Evolutionary conservation across 2,888 invertebrate species (phyloP).

Genomic region (Cantharis lateralis): DNA sequence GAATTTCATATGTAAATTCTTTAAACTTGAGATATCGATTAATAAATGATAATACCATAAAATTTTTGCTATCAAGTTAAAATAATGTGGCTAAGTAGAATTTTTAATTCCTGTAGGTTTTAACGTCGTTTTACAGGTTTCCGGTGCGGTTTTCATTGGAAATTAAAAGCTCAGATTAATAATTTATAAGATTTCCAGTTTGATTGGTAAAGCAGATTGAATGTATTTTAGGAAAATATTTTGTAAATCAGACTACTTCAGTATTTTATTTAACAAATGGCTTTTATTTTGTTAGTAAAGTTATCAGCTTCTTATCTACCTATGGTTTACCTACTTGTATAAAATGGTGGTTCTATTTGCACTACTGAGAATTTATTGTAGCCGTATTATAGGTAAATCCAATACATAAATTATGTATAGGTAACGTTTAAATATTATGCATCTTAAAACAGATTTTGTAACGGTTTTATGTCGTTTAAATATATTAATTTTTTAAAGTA

Average conservation of each 20-base stretch:
- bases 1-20: background rate
- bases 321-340: slow-evolving; percentile 8
- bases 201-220: background rate
- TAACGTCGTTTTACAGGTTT: background rate
- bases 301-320: slow-evolving; percentile 18
- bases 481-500: background rate
- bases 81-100: background rate
- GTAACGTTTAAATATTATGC: background rate
- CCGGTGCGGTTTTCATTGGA: background rate
- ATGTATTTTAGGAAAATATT: background rate
- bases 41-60: background rate
- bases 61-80: background rate
- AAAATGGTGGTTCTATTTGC: slow-evolving; percentile 17
- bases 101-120: background rate
- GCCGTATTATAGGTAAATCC: background rate
- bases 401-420: background rate
- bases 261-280: slow-evolving; percentile 31
- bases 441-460: background rate
- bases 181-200: background rate
- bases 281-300: slow-evolving; percentile 22
- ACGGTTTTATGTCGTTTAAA: background rate
- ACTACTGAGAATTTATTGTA: background rate
- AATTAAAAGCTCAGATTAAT: background rate
- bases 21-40: background rate
- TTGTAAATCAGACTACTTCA: slow-evolving; percentile 14